These are phyloP conservation scores for Malurus alboscapulatus DNA, from an alignment of 2,113 vertebrate species.

Conservation along the genomic window DNA sequence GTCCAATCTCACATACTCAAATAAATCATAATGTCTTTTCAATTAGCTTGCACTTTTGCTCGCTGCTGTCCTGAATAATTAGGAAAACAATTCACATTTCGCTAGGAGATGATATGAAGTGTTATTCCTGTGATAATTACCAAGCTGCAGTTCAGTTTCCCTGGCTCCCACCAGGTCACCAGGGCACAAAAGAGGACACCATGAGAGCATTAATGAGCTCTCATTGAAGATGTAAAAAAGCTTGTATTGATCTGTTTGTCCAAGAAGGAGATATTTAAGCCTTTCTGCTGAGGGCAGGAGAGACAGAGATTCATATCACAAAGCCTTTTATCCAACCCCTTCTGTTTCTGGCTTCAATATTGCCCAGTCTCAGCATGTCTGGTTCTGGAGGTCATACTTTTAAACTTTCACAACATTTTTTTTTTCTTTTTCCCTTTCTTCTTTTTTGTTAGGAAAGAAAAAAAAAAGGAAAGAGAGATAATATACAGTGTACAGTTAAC, in stretches of 20 bases:
- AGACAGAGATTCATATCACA: conserved; percentile 89
- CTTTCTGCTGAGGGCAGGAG: conserved; percentile 86
- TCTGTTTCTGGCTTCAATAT: conserved; percentile 81
- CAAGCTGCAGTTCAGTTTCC: conserved; percentile 82
- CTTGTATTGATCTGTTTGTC: conserved; percentile 97
- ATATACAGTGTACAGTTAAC: conserved; percentile 45
- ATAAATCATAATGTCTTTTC: conserved; percentile 77
- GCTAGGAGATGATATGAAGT: conserved; percentile 73
- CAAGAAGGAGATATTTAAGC: conserved; percentile 95
- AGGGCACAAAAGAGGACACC: conserved; percentile 84
- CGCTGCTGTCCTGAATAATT: conserved; percentile 79
- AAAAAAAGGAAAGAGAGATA: neutral
- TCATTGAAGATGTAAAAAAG: conserved; percentile 94
- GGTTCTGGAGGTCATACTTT: conserved; percentile 84
- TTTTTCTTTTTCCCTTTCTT: neutral
- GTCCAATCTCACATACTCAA: conserved; percentile 43
- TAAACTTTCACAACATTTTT: conserved; percentile 55
- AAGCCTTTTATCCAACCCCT: conserved; percentile 88
- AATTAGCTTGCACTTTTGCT: conserved; percentile 78
- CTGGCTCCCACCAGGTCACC: conserved; percentile 85
- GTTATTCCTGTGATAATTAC: conserved; percentile 81
- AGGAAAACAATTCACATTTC: conserved; percentile 79
- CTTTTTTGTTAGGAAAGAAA: neutral
- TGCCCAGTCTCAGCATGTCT: conserved; percentile 81
- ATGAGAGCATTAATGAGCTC: conserved; percentile 90